A percentile compares a stretch with the other conserved stretches of the same genome.
phyloP scores from a whole-genome alignment of 2,797 vertebrate species.

The Lutra lutra region DNA sequence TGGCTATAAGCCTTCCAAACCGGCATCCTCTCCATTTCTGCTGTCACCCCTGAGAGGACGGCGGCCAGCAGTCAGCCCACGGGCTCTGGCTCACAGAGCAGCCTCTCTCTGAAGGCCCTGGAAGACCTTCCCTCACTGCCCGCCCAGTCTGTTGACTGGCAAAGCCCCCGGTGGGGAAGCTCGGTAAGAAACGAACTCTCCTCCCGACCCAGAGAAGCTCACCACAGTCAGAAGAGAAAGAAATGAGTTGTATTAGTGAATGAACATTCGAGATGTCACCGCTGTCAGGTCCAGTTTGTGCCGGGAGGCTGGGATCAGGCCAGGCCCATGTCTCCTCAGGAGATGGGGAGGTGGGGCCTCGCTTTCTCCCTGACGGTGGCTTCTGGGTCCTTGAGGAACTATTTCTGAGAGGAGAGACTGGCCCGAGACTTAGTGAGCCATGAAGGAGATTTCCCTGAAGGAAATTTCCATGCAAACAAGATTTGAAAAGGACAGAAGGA shows the following conservation, averaged over 20 bases:
- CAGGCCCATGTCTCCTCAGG: too few species aligned
- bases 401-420: not conserved
- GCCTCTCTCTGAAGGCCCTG: rapidly evolving
- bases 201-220: not conserved
- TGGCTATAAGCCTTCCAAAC: not conserved
- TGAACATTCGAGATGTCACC: rapidly evolving
- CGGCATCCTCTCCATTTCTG: not conserved
- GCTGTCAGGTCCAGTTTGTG: rapidly evolving
- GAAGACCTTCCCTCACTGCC: rapidly evolving
- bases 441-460: not conserved
- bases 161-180: not conserved
- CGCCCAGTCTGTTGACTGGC: rapidly evolving
- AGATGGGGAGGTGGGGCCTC: not conserved
- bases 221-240: not conserved
- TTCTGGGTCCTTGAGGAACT: not conserved
- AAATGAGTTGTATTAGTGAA: not conserved
- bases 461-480: too few species aligned
- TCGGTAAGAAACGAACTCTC: not conserved
- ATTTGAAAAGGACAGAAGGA: not conserved
- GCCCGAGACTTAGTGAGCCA: rapidly evolving
- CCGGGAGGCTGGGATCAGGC: not conserved
- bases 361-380: not conserved
- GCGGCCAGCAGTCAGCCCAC: too few species aligned
- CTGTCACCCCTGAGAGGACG: not conserved
- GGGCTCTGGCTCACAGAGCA: rapidly evolving